A percentile compares a stretch with the other conserved stretches of the same genome.
Conservation (phyloP, 2,113 vertebrate genomes). For the Gnathonemus longibarbis region DNA sequence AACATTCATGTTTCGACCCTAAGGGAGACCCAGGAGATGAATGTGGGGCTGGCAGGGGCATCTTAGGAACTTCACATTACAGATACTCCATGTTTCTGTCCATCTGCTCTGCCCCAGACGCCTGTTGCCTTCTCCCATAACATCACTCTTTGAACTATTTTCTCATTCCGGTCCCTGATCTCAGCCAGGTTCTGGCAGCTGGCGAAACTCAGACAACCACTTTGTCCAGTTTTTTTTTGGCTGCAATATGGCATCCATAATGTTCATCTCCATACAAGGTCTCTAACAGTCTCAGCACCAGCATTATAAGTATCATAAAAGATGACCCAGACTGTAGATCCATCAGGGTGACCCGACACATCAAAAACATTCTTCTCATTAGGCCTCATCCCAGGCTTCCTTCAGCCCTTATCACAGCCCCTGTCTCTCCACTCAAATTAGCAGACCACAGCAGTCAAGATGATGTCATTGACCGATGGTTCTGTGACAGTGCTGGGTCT, state of each 20-base stretch:
- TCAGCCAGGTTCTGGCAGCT: background rate
- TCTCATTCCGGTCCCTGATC: background rate
- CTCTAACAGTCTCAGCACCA: background rate
- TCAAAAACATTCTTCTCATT: background rate
- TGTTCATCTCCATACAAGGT: background rate
- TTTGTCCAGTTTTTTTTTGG: background rate
- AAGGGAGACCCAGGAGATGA: background rate
- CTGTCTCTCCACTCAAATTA: background rate
- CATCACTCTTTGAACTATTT: background rate
- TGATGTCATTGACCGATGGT: background rate
- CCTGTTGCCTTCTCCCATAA: background rate
- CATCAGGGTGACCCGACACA: background rate
- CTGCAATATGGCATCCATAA: background rate
- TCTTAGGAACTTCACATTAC: background rate
- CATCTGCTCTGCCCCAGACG: background rate
- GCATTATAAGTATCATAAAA: background rate
- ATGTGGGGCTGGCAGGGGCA: background rate
- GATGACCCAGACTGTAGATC: background rate
- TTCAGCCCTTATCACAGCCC: background rate
- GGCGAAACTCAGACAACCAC: background rate
- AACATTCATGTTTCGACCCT: background rate
- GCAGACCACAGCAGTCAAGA: background rate
- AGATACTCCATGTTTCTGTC: background rate
- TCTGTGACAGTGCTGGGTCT: background rate
- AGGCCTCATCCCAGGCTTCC: background rate